These are phyloP conservation scores for Crocallis elinguaria DNA, from an alignment of 2,888 invertebrate species.

Conservation along the genomic window DNA sequence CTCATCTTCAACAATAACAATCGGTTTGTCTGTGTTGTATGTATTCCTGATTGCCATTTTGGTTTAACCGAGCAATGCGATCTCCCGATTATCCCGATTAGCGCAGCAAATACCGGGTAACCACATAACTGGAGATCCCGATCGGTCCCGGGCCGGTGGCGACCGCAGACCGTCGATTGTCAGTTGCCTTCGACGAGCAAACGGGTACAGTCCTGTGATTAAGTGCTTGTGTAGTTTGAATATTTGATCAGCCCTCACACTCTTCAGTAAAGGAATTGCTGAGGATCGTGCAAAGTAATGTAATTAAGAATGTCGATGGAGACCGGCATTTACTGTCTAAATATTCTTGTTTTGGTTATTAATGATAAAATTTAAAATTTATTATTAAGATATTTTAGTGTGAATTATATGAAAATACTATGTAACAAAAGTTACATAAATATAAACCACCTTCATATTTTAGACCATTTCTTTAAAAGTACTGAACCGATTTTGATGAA, in stretches of 20 bases:
- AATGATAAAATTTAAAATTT: no score
- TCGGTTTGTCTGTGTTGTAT: neutral
- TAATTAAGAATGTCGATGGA: neutral
- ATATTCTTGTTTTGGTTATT: no score
- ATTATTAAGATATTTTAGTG: no score
- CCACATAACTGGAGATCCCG: slow-evolving; percentile 27
- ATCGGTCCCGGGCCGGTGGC: slow-evolving; percentile 7
- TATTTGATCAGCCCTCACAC: slow-evolving; percentile 17
- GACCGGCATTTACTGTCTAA: no score
- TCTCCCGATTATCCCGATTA: slow-evolving; percentile 24
- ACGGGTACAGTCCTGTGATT: slow-evolving; percentile 14
- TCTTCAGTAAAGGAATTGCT: neutral
- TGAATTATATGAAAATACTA: no score
- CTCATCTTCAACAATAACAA: neutral
- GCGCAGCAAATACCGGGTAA: slow-evolving; percentile 24
- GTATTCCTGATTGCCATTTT: slow-evolving; percentile 12
- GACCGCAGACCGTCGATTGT: slow-evolving; percentile 26
- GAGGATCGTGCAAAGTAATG: neutral
- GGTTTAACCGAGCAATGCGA: slow-evolving; percentile 19
- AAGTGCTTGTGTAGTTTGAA: slow-evolving; percentile 14
- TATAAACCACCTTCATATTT: no score
- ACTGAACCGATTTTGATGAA: no score
- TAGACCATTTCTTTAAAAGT: no score
- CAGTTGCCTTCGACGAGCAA: slow-evolving; percentile 18
- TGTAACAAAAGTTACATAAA: no score